Base-by-base conservation (phyloP, 2,797 vertebrate genomes). In the Spatula clypeata region DNA sequence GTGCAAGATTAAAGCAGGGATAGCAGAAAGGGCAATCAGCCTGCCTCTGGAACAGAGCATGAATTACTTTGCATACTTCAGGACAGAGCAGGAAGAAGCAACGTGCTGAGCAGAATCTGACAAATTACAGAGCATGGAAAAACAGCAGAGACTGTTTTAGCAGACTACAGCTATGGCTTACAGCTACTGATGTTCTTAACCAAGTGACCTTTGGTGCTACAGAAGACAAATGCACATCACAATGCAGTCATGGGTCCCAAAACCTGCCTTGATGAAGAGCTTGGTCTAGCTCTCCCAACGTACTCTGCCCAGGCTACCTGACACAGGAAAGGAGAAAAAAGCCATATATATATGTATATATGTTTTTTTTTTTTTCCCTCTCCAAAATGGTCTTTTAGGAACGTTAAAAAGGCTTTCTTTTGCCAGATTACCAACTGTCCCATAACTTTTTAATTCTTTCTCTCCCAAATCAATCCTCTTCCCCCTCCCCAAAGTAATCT, bases 371-470 rank as follows among this genome's bases (percentile, higher is more conserved):
- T 11, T 8, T 20, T 16, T 14, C 3, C 24, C 49, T 51, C 49
- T 32, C 31, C 66, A 65, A 5, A 64, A 27, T 40, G 6, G 8
- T 29, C 79, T 69, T 27, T 73, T 88, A 73, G 32, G 16, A 21
- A 45, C 6, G 15, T 29, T 92, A 51, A 55, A 45, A 51, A 83
- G n/a, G 38, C n/a, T 90, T 92, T 45, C 24, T 73, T 70, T 34
- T 86, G 65, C 73, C 73, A 76, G 38, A 34, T 62, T 73, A 80
- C 69, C 75, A 90, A 38, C n/a, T 55, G 15, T 36, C 36, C 27
- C 23, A 6, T 15, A 45, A 54, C 82, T 80, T 86, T 74, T 45
- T 72, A 36, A 40, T 93, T 90, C 64, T 65, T 93, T 23, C 36
- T 83, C 45, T 77, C 26, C 29, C 26, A 73, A 86, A 62, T 44